phyloP scores from a whole-genome alignment of 2,888 invertebrate genomes.

The Euspilapteryx auroguttella region DNA sequence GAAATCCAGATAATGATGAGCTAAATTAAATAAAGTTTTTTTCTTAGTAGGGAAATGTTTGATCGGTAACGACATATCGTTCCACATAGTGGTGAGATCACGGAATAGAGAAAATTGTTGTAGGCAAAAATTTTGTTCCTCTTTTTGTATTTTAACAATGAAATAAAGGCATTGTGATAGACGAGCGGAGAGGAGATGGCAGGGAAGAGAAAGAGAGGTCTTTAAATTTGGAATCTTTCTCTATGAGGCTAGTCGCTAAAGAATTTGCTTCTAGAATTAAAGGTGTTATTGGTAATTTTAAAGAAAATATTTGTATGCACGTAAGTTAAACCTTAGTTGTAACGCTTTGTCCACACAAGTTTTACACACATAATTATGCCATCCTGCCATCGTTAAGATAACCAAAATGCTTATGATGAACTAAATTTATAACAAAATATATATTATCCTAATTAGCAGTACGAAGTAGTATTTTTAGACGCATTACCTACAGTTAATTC shows the following conservation, averaged over 20 bases:
- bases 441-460: constrained; percentile 50
- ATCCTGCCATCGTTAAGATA: constrained; percentile 52
- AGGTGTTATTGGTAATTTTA: constrained; percentile 24
- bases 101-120: constrained; percentile 15
- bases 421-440: constrained; percentile 39
- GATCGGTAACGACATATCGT: constrained; percentile 39
- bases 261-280: constrained; percentile 44
- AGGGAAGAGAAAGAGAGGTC: no score
- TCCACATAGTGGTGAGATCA: constrained; percentile 46
- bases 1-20: no score
- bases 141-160: no score
- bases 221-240: constrained; percentile 62
- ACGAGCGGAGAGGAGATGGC: no score
- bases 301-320: constrained; percentile 45
- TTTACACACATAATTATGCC: constrained; percentile 44
- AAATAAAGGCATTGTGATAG: background rate
- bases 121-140: background rate
- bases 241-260: constrained; percentile 51
- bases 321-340: constrained; percentile 47
- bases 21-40: no score
- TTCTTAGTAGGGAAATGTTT: constrained; percentile 53
- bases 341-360: constrained; percentile 54
- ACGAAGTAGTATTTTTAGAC: constrained; percentile 57
- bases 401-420: constrained; percentile 58
- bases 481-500: constrained; percentile 51